Base-by-base conservation (phyloP, 1,140 invertebrate genomes). In the Helicoverpa zea region DNA sequence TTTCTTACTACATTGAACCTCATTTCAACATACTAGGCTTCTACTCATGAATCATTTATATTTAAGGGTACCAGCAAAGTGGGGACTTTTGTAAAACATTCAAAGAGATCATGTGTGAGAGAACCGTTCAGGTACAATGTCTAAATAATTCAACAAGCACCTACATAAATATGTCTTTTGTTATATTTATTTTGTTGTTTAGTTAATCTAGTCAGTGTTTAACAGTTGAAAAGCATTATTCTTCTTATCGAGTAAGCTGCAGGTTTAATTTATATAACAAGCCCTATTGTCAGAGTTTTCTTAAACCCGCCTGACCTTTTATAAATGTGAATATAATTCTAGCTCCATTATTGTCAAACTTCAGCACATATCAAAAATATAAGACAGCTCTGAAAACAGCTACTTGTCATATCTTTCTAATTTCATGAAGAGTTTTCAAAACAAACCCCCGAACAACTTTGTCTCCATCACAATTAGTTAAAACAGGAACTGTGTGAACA, bases 21-120 rank as follows among this genome's bases (percentile, higher is more conserved):
- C 81, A 83, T 80, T 83, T 76, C 43, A 51, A 18, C 59, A 49
- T 30, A 49, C 49, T 35, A 73, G 18, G 59, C 29, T 43, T 14
- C 11, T 51, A 29, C 52, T 30, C 66, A 83, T 83, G 81, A 83
- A 83, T 83, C 73, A 83, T 83, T 83, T 80, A 83, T 80, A 59
- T 49, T 16, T 35, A 75, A 35, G 81, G 51, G 56, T 49, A n/a
- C 13, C 35, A 13, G 14, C 74, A 78, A 73, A 82, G 78, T 73
- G 18, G 77, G 63, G 35, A 70, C 64, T 74, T 47, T 72, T 23
- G 78, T 83, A 64, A 80, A 83, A 80, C 73, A 80, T 83, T 80
- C 78, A 83, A 64, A 68, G 58, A 54, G 16, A 66, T 29, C 29
- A 18, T n/a, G 54, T 47, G 66, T 47, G 66, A 49, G 54, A 16